Percentiles rank a stretch among this genome's conserved stretches.
Evolutionary conservation across 2,888 invertebrate species (phyloP).

Genomic region (Poecilus cupreus): DNA sequence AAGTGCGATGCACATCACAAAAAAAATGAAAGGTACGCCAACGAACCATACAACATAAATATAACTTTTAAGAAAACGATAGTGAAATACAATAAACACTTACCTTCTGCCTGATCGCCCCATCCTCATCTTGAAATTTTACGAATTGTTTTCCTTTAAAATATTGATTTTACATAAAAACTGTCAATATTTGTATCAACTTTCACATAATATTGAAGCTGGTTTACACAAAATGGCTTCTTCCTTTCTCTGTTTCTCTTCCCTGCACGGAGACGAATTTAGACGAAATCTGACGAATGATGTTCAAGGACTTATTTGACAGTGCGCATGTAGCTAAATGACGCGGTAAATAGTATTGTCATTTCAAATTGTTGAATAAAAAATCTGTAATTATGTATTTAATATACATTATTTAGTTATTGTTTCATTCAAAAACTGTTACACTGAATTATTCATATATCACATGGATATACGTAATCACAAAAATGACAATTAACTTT

Average conservation of each 20-base stretch:
- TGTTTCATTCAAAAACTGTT: no score
- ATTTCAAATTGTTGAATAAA: conserved; percentile 4
- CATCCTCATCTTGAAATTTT: conserved; percentile 65
- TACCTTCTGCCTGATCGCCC: conserved; percentile 69
- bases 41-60: not conserved
- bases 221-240: conserved; percentile 42
- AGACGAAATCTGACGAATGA: not conserved
- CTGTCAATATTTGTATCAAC: conserved; percentile 25
- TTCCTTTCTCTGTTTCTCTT: conserved; percentile 35
- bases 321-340: not conserved
- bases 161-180: conserved; percentile 25
- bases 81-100: conserved; percentile 35
- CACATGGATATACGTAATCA: no score
- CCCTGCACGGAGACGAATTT: not conserved
- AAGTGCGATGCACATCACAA: not conserved
- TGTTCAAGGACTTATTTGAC: not conserved
- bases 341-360: not conserved
- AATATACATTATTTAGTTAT: no score
- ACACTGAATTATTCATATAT: no score
- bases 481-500: no score
- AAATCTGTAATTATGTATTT: no score
- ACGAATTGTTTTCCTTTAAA: not conserved
- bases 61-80: not conserved
- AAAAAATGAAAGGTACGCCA: conserved; percentile 26
- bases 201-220: conserved; percentile 17